phyloP scores from a whole-genome alignment of 1,140 invertebrate species.

The Aricia agestis region DNA sequence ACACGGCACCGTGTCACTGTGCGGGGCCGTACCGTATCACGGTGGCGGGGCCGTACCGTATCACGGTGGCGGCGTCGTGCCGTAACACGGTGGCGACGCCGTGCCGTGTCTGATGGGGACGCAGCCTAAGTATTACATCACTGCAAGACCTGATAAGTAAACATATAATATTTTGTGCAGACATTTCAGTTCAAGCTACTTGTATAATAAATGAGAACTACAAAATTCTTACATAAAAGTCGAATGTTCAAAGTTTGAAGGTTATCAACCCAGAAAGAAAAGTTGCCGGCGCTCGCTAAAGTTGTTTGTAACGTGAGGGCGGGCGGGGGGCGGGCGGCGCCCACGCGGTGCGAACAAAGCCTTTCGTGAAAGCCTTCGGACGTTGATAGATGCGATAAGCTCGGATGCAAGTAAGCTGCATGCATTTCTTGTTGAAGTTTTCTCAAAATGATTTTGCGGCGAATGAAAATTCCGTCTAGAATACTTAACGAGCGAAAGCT shows the following conservation, averaged over 20 bases:
- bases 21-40: too few species aligned
- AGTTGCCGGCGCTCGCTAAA: constrained; percentile 50
- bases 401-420: constrained; percentile 73
- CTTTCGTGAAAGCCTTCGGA: constrained; percentile 73
- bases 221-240: constrained; percentile 14
- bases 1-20: too few species aligned
- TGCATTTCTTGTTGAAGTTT: constrained; percentile 65
- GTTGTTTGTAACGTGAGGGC: constrained; percentile 59
- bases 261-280: constrained; percentile 51
- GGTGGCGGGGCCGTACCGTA: too few species aligned
- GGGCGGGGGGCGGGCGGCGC: constrained; percentile 27
- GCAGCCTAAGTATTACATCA: too few species aligned
- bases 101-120: too few species aligned
- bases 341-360: constrained; percentile 62
- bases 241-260: constrained; percentile 38
- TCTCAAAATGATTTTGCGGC: constrained; percentile 46
- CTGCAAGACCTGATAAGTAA: too few species aligned
- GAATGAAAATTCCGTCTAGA: constrained; percentile 30
- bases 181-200: too few species aligned
- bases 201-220: background rate
- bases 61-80: too few species aligned
- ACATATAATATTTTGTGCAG: too few species aligned
- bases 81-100: too few species aligned
- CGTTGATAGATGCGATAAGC: constrained; percentile 75
- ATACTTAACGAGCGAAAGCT: constrained; percentile 15